A percentile compares a stretch with the other conserved stretches of the same genome.
These are phyloP conservation scores for Petrocephalus zakoni DNA, from an alignment of 2,113 vertebrate species.

Conservation along the genomic window DNA sequence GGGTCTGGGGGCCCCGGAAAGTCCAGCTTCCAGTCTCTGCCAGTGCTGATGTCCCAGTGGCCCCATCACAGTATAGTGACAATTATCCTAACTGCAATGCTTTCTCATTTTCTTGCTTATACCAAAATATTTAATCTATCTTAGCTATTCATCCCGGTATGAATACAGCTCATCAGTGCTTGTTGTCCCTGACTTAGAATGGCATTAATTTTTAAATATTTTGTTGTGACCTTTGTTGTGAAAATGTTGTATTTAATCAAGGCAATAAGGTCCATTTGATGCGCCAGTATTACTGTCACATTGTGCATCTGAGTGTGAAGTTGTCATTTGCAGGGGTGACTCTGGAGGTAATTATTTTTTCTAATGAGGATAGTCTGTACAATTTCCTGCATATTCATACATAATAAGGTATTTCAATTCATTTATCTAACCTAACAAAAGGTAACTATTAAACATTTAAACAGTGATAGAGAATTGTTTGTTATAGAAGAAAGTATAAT, in stretches of 20 bases:
- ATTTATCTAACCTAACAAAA: background rate
- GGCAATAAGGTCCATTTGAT: background rate
- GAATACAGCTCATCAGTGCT: slow-evolving; percentile 15
- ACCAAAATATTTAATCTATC: slow-evolving; percentile 38
- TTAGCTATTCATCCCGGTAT: slow-evolving; percentile 27
- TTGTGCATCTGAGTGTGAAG: background rate
- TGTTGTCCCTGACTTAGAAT: slow-evolving; percentile 25
- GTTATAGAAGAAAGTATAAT: background rate
- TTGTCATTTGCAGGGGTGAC: background rate
- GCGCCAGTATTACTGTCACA: background rate
- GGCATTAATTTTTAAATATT: slow-evolving; percentile 14
- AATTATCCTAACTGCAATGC: background rate
- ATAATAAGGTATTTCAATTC: background rate
- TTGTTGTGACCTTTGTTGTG: background rate
- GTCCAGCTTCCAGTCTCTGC: background rate
- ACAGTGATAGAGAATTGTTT: slow-evolving; percentile 10
- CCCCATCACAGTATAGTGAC: slow-evolving; percentile 34
- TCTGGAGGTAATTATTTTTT: background rate
- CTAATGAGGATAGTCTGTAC: background rate
- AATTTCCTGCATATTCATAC: slow-evolving; percentile 1
- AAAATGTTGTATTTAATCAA: background rate
- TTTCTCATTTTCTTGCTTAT: slow-evolving; percentile 23
- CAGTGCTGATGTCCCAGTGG: background rate
- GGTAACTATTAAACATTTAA: slow-evolving; percentile 4
- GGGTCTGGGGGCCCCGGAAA: background rate